Conservation (phyloP, 2,113 vertebrate genomes). For the Oryzias javanicus region DNA sequence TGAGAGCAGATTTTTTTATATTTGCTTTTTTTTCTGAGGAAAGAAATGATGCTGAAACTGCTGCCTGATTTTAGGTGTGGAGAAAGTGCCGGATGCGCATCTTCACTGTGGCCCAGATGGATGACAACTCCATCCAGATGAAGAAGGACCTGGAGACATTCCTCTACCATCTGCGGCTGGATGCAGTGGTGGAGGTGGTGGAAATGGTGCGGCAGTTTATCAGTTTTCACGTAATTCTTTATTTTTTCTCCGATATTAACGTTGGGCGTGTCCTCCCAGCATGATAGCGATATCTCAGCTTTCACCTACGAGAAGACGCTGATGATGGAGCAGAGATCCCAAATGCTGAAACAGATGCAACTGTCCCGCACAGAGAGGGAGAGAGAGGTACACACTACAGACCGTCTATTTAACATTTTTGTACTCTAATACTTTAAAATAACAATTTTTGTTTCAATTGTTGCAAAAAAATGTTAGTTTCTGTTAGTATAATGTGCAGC, state of each 20-base stretch:
- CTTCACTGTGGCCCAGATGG: constrained; percentile 93
- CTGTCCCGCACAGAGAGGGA: constrained; percentile 90
- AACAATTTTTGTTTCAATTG: not conserved
- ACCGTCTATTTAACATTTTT: not conserved
- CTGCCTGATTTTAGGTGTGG: constrained; percentile 83
- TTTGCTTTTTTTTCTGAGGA: too few species aligned
- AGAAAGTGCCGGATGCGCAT: constrained; percentile 94
- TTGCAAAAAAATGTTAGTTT: not conserved
- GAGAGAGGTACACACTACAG: constrained; percentile 81
- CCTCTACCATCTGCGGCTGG: constrained; percentile 89
- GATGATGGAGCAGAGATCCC: constrained; percentile 95
- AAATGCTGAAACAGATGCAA: constrained; percentile 97
- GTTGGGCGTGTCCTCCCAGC: constrained; percentile 63
- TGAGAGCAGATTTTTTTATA: too few species aligned
- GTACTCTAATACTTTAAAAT: too few species aligned
- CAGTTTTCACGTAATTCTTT: not conserved
- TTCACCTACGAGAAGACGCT: constrained; percentile 97
- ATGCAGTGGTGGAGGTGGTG: constrained; percentile 93
- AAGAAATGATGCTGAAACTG: not conserved
- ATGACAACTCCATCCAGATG: constrained; percentile 98
- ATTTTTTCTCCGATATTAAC: not conserved
- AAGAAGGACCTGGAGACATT: constrained; percentile 95
- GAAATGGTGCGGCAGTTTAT: constrained; percentile 85
- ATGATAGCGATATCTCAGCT: constrained; percentile 93
- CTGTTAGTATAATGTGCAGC: not conserved